phyloP scores from a whole-genome alignment of 2,797 vertebrate species.

The Takifugu rubripes region DNA sequence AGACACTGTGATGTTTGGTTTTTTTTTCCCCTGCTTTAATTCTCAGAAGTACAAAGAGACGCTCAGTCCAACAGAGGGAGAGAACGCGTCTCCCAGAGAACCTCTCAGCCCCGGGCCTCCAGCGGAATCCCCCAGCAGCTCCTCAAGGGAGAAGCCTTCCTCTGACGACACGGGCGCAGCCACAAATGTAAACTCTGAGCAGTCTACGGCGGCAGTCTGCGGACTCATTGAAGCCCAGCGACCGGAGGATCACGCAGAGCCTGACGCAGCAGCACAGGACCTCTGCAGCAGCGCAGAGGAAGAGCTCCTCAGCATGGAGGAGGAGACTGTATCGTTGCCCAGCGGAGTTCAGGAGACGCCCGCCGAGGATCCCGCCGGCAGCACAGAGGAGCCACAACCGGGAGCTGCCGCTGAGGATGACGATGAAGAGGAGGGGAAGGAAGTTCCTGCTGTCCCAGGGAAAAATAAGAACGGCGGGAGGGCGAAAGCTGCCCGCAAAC shows the following conservation, averaged over 20 bases:
- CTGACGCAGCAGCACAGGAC: conserved; percentile 14
- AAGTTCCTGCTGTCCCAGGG: conserved; percentile 23
- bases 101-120: conserved; percentile 5
- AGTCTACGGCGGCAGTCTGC: conserved; percentile 23
- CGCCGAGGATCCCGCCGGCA: conserved; percentile 17
- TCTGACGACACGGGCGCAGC: conserved; percentile 9
- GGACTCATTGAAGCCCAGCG: conserved; percentile 22
- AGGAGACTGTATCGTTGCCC: conserved; percentile 10
- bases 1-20: neutral
- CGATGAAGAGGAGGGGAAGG: conserved; percentile 38
- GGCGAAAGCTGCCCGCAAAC: conserved; percentile 53
- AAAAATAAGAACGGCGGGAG: conserved; percentile 49
- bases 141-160: conserved; percentile 12
- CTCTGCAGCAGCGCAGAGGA: conserved; percentile 21
- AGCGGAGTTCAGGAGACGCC: conserved; percentile 20
- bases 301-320: conserved; percentile 4
- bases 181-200: conserved; percentile 7
- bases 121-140: conserved; percentile 32
- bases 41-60: conserved; percentile 65
- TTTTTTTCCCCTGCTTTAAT: conserved; percentile 5
- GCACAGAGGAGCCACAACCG: conserved; percentile 20
- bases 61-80: conserved; percentile 44
- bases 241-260: conserved; percentile 16
- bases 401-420: conserved; percentile 20
- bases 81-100: conserved; percentile 23